These are phyloP conservation scores for Drosophila auraria DNA, from an alignment of 1,140 invertebrate genomes.

Conservation along the genomic window DNA sequence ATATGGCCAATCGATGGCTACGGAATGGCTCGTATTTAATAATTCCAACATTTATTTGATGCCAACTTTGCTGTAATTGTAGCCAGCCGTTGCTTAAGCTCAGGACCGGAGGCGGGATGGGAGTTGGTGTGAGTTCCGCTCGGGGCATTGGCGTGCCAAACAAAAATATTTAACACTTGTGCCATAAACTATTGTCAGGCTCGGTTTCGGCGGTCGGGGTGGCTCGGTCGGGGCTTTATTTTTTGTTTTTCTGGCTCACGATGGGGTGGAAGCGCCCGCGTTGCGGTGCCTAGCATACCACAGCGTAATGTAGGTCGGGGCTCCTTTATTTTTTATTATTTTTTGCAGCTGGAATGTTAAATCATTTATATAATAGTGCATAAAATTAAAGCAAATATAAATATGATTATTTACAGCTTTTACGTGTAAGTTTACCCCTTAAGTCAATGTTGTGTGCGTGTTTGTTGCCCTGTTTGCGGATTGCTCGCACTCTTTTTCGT, in stretches of 20 bases:
- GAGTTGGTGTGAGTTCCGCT: constrained; percentile 27
- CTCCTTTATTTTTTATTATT: constrained; percentile 15
- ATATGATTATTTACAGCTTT: constrained; percentile 62
- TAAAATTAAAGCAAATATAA: constrained; percentile 38
- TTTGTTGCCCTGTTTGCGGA: constrained; percentile 41
- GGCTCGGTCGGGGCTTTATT: background rate
- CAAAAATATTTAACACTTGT: constrained; percentile 83
- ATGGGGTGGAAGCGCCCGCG: background rate
- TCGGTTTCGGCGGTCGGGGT: constrained; percentile 16
- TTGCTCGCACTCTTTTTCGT: constrained; percentile 26
- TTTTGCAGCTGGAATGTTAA: constrained; percentile 16
- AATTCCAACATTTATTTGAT: constrained; percentile 81
- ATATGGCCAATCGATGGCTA: constrained; percentile 60
- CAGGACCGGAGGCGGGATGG: background rate
- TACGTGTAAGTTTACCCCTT: constrained; percentile 36
- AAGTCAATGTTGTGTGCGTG: constrained; percentile 39
- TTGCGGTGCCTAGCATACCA: constrained; percentile 34
- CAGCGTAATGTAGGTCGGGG: constrained; percentile 71
- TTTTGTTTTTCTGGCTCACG: constrained; percentile 10
- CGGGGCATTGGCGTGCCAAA: constrained; percentile 74
- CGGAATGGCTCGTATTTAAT: constrained; percentile 76
- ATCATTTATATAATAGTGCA: constrained; percentile 35
- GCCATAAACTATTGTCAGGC: constrained; percentile 80
- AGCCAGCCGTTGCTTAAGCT: constrained; percentile 27
- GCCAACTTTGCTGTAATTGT: constrained; percentile 73